phyloP scores from a whole-genome alignment of 2,888 invertebrate genomes.

The Thereva nobilitata region DNA sequence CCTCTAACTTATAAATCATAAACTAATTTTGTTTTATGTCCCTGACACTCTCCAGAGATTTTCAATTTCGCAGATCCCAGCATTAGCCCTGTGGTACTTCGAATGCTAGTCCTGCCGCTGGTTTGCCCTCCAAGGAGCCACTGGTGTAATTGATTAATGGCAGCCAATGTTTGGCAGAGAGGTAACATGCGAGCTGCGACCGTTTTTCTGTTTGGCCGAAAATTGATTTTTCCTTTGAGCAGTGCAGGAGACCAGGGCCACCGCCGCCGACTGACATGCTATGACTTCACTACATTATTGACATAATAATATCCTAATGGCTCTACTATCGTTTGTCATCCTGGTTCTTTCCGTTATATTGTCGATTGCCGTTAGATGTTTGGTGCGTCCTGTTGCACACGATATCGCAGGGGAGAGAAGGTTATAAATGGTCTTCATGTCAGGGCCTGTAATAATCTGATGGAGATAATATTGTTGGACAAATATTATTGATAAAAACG shows the following conservation, averaged over 20 bases:
- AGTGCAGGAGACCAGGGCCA: slow-evolving; percentile 10
- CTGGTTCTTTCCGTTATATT: neutral
- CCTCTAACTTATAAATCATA: slow-evolving; percentile 45
- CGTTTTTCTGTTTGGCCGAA: slow-evolving; percentile 37
- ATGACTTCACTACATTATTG: slow-evolving; percentile 41
- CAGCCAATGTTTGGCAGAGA: slow-evolving; percentile 38
- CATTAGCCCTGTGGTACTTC: neutral
- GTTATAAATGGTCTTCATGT: slow-evolving; percentile 33
- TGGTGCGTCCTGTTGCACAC: slow-evolving; percentile 29
- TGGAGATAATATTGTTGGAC: slow-evolving; percentile 8
- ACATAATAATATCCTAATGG: slow-evolving; percentile 42
- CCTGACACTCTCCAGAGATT: slow-evolving; percentile 46
- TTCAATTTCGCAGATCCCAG: slow-evolving; percentile 39
- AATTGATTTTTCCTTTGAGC: slow-evolving; percentile 39
- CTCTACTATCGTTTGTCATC: slow-evolving; percentile 40
- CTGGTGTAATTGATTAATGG: slow-evolving; percentile 41
- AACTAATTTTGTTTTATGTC: slow-evolving; percentile 48
- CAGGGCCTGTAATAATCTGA: neutral
- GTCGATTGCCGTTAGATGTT: neutral
- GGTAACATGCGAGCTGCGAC: slow-evolving; percentile 20
- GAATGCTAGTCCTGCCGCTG: slow-evolving; percentile 17
- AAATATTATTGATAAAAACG: neutral
- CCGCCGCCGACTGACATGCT: slow-evolving; percentile 34
- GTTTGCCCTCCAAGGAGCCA: slow-evolving; percentile 12
- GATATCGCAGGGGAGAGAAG: neutral